These are phyloP conservation scores for Drosophila rubida DNA, from an alignment of 2,888 invertebrate species.

Conservation along the genomic window DNA sequence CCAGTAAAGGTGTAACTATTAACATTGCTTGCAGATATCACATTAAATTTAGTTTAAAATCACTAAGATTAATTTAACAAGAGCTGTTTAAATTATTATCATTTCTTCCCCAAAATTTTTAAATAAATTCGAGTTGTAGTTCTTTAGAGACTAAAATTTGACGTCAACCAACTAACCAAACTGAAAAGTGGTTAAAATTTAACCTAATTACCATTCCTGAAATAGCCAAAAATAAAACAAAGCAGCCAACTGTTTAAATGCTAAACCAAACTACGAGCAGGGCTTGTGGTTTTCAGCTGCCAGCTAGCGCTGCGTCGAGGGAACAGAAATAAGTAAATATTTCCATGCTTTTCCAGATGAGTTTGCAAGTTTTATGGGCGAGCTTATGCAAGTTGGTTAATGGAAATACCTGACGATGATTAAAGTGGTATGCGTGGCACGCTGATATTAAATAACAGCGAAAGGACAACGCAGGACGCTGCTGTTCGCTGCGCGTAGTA, in stretches of 20 bases:
- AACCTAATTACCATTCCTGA: constrained; percentile 1
- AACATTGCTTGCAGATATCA: too few species aligned
- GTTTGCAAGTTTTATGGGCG: not conserved
- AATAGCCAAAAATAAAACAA: not conserved
- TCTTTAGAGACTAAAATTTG: not conserved
- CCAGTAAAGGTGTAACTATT: not conserved
- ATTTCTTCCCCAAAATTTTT: too few species aligned
- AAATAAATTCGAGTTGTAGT: too few species aligned
- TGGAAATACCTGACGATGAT: constrained; percentile 3
- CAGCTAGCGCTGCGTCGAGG: not conserved
- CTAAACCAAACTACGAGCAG: not conserved
- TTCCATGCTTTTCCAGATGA: not conserved
- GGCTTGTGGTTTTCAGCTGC: not conserved
- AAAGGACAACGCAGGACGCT: not conserved
- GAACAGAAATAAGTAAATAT: not conserved
- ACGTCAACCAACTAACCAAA: not conserved
- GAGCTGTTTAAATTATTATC: too few species aligned
- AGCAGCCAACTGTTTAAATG: constrained; percentile 20
- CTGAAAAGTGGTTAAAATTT: not conserved
- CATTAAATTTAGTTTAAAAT: too few species aligned
- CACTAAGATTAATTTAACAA: too few species aligned
- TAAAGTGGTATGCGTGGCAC: constrained; percentile 7
- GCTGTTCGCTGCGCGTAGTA: not conserved
- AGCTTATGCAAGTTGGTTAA: constrained; percentile 5
- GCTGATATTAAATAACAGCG: constrained; percentile 1